Evolutionary conservation across 2,797 vertebrate species (phyloP).

Genomic region (Macropus fuliginosus): DNA sequence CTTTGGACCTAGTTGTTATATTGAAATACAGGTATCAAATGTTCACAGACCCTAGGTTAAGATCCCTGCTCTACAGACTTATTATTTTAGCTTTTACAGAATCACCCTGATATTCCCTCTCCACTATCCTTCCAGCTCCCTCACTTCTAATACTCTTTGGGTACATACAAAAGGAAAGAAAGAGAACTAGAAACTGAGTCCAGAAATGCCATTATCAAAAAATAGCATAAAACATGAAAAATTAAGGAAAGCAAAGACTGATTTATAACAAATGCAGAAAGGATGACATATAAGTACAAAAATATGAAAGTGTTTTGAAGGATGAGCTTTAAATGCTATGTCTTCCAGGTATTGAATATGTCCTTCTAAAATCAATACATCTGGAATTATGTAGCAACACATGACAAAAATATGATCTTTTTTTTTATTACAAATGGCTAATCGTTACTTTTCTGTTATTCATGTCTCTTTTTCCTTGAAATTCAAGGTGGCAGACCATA

Average conservation of each 20-base stretch:
- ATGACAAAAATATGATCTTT: conserved; percentile 34
- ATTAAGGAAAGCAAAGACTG: background rate
- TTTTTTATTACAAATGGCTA: background rate
- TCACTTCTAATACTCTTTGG: background rate
- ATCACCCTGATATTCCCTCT: background rate
- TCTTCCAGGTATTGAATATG: background rate
- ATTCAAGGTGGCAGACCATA: conserved; percentile 62
- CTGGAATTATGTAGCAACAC: conserved; percentile 4
- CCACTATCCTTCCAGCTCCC: background rate
- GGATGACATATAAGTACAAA: background rate
- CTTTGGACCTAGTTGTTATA: background rate
- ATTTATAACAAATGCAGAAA: background rate
- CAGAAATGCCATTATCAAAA: conserved; percentile 41
- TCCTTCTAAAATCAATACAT: conserved; percentile 36
- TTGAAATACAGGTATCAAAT: background rate
- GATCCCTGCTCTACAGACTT: background rate
- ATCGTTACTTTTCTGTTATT: conserved; percentile 34
- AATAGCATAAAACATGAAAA: background rate
- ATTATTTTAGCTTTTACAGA: background rate
- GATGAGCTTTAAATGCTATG: background rate
- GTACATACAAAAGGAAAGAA: background rate
- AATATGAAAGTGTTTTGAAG: background rate
- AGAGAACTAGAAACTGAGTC: background rate
- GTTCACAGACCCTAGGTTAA: background rate
- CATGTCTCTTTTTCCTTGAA: conserved; percentile 1